phyloP scores from a whole-genome alignment of 2,113 vertebrate species.

The Triplophysa siluroides region DNA sequence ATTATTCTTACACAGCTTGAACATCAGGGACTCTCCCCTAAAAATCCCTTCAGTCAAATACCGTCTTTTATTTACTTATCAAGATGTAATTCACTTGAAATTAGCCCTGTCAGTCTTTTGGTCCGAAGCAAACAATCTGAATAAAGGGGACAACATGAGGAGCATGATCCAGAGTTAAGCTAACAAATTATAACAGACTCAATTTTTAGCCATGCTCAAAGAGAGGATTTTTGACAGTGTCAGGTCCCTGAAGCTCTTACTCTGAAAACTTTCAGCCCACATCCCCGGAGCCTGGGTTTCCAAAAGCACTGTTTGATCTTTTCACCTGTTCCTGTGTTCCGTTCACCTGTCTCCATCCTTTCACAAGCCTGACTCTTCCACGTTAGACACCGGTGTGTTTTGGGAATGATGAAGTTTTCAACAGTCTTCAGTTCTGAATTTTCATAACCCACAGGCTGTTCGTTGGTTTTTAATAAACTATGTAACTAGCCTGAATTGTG shows the following conservation, averaged over 20 bases:
- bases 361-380: not conserved
- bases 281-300: constrained; percentile 32
- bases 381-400: not conserved
- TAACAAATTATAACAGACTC: not conserved
- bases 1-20: constrained; percentile 67
- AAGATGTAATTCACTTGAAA: constrained; percentile 72
- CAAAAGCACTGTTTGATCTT: constrained; percentile 41
- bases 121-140: constrained; percentile 62
- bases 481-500: not conserved
- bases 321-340: constrained; percentile 37
- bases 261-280: constrained; percentile 21
- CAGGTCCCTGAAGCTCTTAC: constrained; percentile 18
- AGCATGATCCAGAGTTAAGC: constrained; percentile 14
- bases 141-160: constrained; percentile 54
- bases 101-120: constrained; percentile 66
- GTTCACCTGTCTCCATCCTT: constrained; percentile 27
- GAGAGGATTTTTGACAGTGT: constrained; percentile 37
- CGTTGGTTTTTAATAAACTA: not conserved
- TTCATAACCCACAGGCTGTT: not conserved
- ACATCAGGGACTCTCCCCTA: constrained; percentile 61
- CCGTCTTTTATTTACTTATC: constrained; percentile 70
- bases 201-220: not conserved
- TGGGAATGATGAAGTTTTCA: constrained; percentile 3
- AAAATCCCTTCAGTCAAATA: constrained; percentile 65
- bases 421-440: not conserved